phyloP scores from a whole-genome alignment of 1,140 invertebrate genomes.

The Tetramorium simillimum region DNA sequence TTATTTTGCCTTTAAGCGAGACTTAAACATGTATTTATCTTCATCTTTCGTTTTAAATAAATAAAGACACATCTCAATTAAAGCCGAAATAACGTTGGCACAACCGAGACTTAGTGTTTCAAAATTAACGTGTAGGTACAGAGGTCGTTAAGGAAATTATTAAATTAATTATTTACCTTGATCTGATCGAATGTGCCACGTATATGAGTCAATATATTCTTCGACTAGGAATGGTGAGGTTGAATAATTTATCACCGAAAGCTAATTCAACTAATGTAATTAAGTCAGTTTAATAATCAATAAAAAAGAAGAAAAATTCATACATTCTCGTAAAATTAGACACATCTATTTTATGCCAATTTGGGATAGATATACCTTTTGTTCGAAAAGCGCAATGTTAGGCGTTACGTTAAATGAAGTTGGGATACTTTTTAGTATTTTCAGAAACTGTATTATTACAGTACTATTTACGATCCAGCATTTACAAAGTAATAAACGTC shows the following conservation, averaged over 20 bases:
- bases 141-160: not conserved
- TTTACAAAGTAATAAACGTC: conserved; percentile 53
- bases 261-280: not conserved
- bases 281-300: not conserved
- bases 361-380: not conserved
- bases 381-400: not conserved
- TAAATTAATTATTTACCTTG: not conserved
- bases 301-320: not conserved
- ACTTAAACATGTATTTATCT: too few relatives aligned
- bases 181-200: not conserved
- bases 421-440: not conserved
- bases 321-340: not conserved
- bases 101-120: not conserved
- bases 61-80: too few relatives aligned
- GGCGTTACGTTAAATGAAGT: conserved; percentile 7
- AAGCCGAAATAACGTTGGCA: too few relatives aligned
- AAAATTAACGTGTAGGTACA: not conserved
- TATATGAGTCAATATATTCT: not conserved
- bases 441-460: conserved; percentile 18
- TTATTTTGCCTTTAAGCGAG: too few relatives aligned
- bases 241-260: not conserved
- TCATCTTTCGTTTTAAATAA: too few relatives aligned
- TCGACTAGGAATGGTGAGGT: not conserved
- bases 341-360: not conserved
- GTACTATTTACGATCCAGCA: conserved; percentile 21